phyloP scores from a whole-genome alignment of 2,113 vertebrate species.

The Dipodomys merriami region DNA sequence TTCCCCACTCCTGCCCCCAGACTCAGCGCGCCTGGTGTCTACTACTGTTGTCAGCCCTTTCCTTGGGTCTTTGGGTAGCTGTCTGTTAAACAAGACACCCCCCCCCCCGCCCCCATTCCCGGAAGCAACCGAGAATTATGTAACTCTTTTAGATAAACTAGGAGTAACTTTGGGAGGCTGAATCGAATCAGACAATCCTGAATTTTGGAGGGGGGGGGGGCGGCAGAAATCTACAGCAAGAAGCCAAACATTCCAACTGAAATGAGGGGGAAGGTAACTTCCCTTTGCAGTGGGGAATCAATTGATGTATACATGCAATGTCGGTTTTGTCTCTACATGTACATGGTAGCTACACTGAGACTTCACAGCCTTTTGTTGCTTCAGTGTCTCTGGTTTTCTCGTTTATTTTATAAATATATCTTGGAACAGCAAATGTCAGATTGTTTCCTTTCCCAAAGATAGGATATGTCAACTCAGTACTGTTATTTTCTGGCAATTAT shows the following conservation, averaged over 20 bases:
- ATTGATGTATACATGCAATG: neutral
- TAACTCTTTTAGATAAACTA: constrained; percentile 62
- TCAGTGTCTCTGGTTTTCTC: neutral
- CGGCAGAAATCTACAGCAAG: neutral
- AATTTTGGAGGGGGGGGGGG: neutral
- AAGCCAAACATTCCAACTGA: neutral
- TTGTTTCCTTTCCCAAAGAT: constrained; percentile 37
- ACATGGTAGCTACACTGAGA: neutral
- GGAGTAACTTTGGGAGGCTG: constrained; percentile 55
- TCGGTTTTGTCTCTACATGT: neutral
- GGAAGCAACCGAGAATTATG: constrained; percentile 44
- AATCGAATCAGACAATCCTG: neutral
- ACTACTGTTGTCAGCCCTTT: neutral
- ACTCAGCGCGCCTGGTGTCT: neutral
- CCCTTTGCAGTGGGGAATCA: neutral
- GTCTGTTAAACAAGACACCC: constrained; percentile 35
- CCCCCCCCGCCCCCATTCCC: neutral
- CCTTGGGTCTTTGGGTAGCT: neutral
- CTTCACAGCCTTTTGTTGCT: neutral
- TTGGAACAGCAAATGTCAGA: neutral
- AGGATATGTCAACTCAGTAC: neutral
- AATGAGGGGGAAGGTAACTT: constrained; percentile 20
- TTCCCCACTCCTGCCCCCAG: neutral
- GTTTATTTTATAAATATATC: constrained; percentile 12
- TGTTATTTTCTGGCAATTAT: neutral